These are phyloP conservation scores for Drosophila mojavensis DNA, from an alignment of 1,140 invertebrate genomes.

Conservation along the genomic window DNA sequence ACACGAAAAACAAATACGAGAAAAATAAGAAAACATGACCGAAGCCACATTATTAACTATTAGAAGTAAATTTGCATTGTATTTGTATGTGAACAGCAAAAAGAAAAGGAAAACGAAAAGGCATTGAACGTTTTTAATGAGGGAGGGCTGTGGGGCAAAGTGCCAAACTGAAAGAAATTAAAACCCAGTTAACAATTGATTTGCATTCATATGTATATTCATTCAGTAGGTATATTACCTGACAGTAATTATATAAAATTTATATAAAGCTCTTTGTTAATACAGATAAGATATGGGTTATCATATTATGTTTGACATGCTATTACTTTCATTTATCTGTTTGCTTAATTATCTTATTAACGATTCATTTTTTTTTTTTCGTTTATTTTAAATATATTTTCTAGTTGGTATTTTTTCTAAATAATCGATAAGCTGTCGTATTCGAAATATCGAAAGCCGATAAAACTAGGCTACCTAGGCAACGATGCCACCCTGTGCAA, in stretches of 20 bases:
- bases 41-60: conserved; percentile 51
- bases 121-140: conserved; percentile 36
- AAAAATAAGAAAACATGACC: conserved; percentile 27
- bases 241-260: not conserved
- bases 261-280: too few relatives aligned
- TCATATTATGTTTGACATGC: too few relatives aligned
- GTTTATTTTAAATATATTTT: too few relatives aligned
- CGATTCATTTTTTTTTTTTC: too few relatives aligned
- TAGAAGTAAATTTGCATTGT: conserved; percentile 78
- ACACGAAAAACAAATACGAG: not conserved
- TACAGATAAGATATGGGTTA: too few relatives aligned
- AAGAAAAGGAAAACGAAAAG: conserved; percentile 79
- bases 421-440: not conserved
- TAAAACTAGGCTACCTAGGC: not conserved
- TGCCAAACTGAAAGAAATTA: conserved; percentile 1
- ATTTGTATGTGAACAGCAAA: conserved; percentile 83
- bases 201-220: too few relatives aligned
- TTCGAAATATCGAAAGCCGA: too few relatives aligned
- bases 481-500: conserved; percentile 13
- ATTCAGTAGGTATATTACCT: too few relatives aligned
- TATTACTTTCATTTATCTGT: too few relatives aligned
- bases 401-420: not conserved
- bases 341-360: too few relatives aligned
- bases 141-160: not conserved
- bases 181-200: not conserved